Conservation (phyloP, 2,113 vertebrate genomes). For the Setophaga kirtlandii region DNA sequence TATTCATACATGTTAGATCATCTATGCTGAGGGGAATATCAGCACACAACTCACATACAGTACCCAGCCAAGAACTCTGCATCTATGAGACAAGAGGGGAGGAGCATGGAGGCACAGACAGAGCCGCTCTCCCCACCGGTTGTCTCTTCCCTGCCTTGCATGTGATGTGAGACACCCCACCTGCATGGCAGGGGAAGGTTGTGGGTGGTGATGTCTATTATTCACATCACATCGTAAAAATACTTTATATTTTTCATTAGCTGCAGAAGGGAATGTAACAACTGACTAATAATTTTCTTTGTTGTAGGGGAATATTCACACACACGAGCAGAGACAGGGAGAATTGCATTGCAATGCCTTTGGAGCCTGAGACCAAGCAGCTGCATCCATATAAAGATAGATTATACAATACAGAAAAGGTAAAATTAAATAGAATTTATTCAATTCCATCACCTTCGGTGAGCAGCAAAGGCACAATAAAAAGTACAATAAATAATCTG, state of each 20-base stretch:
- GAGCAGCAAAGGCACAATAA: slow-evolving; percentile 13
- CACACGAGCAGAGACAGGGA: background rate
- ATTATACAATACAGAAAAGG: slow-evolving; percentile 4
- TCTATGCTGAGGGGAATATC: background rate
- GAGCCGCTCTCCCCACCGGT: background rate
- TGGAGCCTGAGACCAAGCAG: background rate
- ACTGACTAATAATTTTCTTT: background rate
- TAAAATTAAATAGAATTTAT: slow-evolving; percentile 43
- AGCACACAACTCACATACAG: background rate
- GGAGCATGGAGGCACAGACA: background rate
- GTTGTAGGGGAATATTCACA: background rate
- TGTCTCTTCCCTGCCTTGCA: background rate
- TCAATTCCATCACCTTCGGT: background rate
- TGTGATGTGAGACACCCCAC: background rate
- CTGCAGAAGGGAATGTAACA: background rate
- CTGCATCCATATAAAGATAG: background rate
- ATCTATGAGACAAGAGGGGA: background rate
- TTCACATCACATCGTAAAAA: background rate
- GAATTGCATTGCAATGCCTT: background rate
- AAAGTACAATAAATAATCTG: slow-evolving; percentile 27
- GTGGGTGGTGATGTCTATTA: background rate
- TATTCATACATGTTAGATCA: background rate
- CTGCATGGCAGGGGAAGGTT: background rate
- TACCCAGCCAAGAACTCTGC: background rate
- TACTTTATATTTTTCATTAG: slow-evolving; percentile 26